Percentiles rank a stretch among this genome's conserved stretches.
Evolutionary conservation across 2,113 vertebrate species (phyloP).

Genomic region (Scopus umbretta): DNA sequence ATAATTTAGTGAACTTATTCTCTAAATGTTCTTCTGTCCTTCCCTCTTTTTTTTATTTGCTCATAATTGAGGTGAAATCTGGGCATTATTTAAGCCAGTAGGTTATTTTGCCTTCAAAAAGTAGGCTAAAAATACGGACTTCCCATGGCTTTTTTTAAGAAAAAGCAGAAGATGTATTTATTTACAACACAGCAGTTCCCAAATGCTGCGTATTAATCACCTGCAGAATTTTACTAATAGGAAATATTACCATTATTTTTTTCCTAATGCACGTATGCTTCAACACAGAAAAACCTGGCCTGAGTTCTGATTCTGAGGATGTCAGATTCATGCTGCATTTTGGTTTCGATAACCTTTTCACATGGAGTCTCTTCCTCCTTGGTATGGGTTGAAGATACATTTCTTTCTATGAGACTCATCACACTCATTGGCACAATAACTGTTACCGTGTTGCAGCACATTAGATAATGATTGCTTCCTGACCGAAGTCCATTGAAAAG

Average conservation of each 20-base stretch:
- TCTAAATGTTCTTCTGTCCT: background rate
- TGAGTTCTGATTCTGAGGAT: background rate
- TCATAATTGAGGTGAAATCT: background rate
- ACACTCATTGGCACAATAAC: background rate
- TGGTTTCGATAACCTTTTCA: background rate
- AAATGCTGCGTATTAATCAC: background rate
- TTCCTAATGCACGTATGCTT: background rate
- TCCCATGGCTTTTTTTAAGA: background rate
- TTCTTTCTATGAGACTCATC: background rate
- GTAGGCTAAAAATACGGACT: background rate
- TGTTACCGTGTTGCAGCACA: background rate
- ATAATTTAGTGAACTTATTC: background rate
- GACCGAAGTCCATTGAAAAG: background rate
- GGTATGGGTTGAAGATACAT: background rate
- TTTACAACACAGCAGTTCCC: background rate
- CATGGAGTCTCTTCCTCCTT: background rate
- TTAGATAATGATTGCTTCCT: fast-evolving
- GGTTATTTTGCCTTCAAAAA: background rate
- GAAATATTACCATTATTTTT: background rate
- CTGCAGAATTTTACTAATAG: background rate
- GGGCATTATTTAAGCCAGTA: background rate
- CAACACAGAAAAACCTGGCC: background rate
- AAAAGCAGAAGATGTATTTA: background rate
- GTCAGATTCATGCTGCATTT: background rate
- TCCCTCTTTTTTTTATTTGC: background rate